Conservation (phyloP, 2,113 vertebrate species). For the Triplophysa siluroides region DNA sequence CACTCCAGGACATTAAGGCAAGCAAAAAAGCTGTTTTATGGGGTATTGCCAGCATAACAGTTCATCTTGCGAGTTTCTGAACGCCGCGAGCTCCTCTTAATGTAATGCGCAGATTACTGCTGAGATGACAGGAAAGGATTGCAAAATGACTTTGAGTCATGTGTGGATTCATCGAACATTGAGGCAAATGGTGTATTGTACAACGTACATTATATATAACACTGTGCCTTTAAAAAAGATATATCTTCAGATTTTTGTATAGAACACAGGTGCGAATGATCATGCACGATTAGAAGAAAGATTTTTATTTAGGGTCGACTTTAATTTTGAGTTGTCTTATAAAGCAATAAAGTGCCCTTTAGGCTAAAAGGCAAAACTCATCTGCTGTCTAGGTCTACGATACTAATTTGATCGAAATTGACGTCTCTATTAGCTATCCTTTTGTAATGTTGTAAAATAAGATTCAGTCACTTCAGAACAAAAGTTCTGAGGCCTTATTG, state of each 20-base stretch:
- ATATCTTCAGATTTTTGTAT: too few relatives aligned
- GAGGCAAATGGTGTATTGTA: constrained; percentile 40
- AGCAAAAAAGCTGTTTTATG: constrained; percentile 11
- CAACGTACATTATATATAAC: neutral
- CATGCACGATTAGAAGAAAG: too few relatives aligned
- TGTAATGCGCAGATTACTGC: constrained; percentile 21
- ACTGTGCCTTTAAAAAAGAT: too few relatives aligned
- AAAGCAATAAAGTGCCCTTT: too few relatives aligned
- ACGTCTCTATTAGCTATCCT: neutral
- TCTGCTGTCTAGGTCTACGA: neutral
- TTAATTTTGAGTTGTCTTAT: too few relatives aligned
- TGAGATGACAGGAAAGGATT: constrained; percentile 7
- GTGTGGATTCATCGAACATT: constrained; percentile 12
- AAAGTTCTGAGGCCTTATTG: neutral
- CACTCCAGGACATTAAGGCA: neutral
- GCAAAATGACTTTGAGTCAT: constrained; percentile 8
- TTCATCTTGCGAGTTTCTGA: constrained; percentile 9
- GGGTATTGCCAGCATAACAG: neutral
- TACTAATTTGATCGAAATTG: neutral
- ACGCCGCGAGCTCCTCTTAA: neutral
- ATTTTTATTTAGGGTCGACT: too few relatives aligned
- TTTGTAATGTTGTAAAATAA: neutral
- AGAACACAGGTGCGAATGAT: too few relatives aligned
- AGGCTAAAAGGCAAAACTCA: neutral
- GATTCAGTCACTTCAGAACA: neutral